Conservation (phyloP, 1,140 invertebrate genomes). For the Hypothenemus hampei region DNA sequence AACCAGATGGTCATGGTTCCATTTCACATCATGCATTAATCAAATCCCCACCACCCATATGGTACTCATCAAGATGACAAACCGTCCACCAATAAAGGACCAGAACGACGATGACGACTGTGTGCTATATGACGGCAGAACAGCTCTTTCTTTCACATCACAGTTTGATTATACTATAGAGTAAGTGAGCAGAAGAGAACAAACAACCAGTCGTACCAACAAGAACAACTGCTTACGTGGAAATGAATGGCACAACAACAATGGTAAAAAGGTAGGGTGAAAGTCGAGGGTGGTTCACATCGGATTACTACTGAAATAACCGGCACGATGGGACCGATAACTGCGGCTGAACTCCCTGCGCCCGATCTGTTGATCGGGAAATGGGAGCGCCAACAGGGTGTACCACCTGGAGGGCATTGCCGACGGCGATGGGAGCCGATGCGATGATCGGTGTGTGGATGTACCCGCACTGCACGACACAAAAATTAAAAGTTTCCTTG, state of each 20-base stretch:
- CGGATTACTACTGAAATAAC: slow-evolving; percentile 78
- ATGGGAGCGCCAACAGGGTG: slow-evolving; percentile 82
- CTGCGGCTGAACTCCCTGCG: slow-evolving; percentile 73
- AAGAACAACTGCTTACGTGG: slow-evolving; percentile 35
- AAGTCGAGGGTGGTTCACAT: slow-evolving; percentile 39
- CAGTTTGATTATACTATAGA: too few relatives aligned
- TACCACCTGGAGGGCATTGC: slow-evolving; percentile 75
- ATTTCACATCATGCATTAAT: too few relatives aligned
- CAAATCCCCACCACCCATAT: too few relatives aligned
- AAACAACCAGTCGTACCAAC: too few relatives aligned
- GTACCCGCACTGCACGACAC: slow-evolving; percentile 43
- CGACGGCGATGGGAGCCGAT: slow-evolving; percentile 48
- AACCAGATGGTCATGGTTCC: too few relatives aligned
- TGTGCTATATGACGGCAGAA: too few relatives aligned
- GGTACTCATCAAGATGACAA: too few relatives aligned
- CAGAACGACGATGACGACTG: too few relatives aligned
- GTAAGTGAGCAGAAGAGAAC: too few relatives aligned
- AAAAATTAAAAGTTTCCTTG: not conserved
- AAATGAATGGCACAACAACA: slow-evolving; percentile 26
- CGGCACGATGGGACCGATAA: slow-evolving; percentile 68
- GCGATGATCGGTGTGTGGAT: slow-evolving; percentile 49
- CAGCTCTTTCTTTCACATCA: too few relatives aligned
- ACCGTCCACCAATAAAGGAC: too few relatives aligned
- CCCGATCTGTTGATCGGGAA: slow-evolving; percentile 85
- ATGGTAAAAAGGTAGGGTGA: too few relatives aligned